These are phyloP conservation scores for Tipula unca DNA, from an alignment of 2,888 invertebrate species.

Conservation along the genomic window DNA sequence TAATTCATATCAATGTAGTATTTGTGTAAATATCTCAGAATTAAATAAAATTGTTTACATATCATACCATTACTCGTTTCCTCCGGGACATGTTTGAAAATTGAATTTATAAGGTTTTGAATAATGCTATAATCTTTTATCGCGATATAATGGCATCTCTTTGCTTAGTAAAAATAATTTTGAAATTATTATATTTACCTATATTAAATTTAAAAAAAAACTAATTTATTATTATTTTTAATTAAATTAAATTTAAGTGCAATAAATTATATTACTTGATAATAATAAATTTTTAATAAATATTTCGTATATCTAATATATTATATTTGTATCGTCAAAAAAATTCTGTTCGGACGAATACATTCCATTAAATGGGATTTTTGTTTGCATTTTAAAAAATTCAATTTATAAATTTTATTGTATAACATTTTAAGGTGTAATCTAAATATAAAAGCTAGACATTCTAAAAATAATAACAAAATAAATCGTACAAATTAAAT, in stretches of 20 bases:
- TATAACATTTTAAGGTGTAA: background rate
- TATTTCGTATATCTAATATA: background rate
- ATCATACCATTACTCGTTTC: background rate
- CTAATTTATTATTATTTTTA: conserved; percentile 2
- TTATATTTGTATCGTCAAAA: background rate
- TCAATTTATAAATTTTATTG: background rate
- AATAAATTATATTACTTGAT: background rate
- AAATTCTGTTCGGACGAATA: background rate
- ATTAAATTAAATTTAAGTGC: background rate
- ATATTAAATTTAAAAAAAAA: background rate
- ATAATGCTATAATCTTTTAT: background rate
- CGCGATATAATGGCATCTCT: background rate
- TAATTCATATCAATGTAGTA: background rate
- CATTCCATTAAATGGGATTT: background rate
- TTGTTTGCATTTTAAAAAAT: background rate
- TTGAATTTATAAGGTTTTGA: background rate
- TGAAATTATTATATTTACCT: background rate
- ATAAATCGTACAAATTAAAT: background rate
- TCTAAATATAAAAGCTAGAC: background rate
- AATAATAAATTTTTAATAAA: background rate
- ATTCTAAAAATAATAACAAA: background rate
- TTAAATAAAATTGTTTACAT: background rate
- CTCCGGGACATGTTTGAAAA: background rate
- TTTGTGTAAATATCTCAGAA: background rate
- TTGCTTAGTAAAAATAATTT: background rate